These are phyloP conservation scores for Prolemur simus DNA, from an alignment of 2,113 vertebrate species.

Conservation along the genomic window DNA sequence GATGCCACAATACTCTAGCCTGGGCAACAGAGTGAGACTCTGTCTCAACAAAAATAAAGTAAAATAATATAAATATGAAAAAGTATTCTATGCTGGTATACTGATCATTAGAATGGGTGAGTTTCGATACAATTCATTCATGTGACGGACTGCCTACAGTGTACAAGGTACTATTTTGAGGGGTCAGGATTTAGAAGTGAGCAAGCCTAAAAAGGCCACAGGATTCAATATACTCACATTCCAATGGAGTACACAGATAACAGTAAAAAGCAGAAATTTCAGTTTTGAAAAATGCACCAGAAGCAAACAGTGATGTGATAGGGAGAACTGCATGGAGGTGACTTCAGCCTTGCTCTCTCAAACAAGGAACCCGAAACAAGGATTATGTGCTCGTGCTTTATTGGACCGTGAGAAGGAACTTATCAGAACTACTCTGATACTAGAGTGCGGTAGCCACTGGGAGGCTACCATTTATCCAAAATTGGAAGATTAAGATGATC, in stretches of 20 bases:
- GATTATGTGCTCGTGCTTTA: neutral
- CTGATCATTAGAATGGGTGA: neutral
- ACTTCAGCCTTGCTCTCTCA: neutral
- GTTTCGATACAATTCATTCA: neutral
- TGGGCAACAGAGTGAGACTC: too few relatives aligned
- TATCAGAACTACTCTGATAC: neutral
- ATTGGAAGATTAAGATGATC: neutral
- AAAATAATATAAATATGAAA: too few relatives aligned
- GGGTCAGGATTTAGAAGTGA: neutral
- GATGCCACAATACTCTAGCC: too few relatives aligned
- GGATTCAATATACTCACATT: neutral
- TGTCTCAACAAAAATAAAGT: too few relatives aligned
- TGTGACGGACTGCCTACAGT: neutral
- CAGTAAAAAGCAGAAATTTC: neutral
- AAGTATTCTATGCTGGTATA: neutral
- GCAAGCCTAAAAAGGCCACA: neutral
- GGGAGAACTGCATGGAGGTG: neutral
- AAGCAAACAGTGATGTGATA: neutral
- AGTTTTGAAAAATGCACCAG: neutral
- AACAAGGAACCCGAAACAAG: neutral
- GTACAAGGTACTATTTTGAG: neutral
- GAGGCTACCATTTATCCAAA: neutral
- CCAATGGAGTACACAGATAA: neutral
- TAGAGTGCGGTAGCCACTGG: neutral
- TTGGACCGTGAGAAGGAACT: neutral